Evolutionary conservation across 2,888 invertebrate species (phyloP), one percentile per base, ranked within the genome.

Genomic region (Matsumyia berberina): DNA sequence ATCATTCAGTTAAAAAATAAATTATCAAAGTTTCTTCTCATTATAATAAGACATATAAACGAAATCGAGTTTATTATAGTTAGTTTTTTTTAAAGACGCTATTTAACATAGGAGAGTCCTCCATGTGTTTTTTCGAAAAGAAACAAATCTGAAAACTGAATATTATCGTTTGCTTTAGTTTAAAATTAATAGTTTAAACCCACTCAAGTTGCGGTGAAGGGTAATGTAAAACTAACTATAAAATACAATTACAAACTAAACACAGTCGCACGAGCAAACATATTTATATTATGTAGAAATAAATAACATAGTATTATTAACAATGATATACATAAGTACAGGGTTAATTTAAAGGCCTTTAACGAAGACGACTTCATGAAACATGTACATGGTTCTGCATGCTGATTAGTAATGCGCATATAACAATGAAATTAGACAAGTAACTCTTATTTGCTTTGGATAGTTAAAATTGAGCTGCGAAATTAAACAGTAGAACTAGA

Each of bases 221-320:
- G 55, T 29, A 31, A 51, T 51, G 44, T 69, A 53, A 64, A 83
- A 78, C 72, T 83, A 24, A n/a, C n/a, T 83, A 83, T 29, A 64
- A 53, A 35, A 58, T 31, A 79, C 57, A 24, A 73, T 57, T 70
- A 66, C 19, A 62, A 55, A 57, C 62, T 79, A 67, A 67, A 73
- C 39, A 69, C 83, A 79, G 67, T 74, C 83, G 78, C 24, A 78
- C 58, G 17, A 24, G 73, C 42, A 12, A 37, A 37, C 12, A 51
- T 73, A 33, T 79, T 44, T 35, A 29, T 57, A 62, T 49, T 67
- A 15, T 74, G 62, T 39, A 62, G 12, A 73, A 55, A 79, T 83
- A 83, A 83, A 83, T 79, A 83, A 83, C 73, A 73, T 42, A 78
- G 58, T 51, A 69, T 76, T 67, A 78, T 79, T 49, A 64, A 77